Percentiles rank a stretch among this genome's conserved stretches.
phyloP scores from a whole-genome alignment of 1,140 invertebrate genomes.

The Coenobita brevimanus region DNA sequence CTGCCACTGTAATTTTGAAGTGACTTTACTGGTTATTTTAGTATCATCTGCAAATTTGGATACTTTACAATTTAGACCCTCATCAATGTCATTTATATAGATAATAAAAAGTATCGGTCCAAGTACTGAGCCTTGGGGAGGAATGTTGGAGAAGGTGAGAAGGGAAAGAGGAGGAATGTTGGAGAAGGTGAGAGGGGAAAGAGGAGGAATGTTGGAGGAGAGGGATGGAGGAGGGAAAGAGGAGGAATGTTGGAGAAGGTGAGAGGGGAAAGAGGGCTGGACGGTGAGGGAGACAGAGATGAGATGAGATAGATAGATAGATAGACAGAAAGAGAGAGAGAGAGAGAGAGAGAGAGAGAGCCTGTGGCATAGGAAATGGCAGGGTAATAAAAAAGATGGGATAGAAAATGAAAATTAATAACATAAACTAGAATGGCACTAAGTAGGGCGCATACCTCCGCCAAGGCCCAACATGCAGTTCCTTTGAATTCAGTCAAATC shows the following conservation, averaged over 20 bases:
- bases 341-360: conserved; percentile 3
- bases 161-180: background rate
- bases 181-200: background rate
- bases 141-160: background rate
- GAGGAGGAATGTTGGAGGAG: background rate
- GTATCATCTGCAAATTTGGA: too few relatives aligned
- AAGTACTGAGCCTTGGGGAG: too few relatives aligned
- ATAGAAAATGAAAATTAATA: too few relatives aligned
- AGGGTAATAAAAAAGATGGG: background rate
- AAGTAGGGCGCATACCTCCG: too few relatives aligned
- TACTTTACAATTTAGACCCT: too few relatives aligned
- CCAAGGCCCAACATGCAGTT: too few relatives aligned
- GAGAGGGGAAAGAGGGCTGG: background rate
- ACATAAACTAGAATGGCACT: too few relatives aligned
- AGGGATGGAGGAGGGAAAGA: background rate
- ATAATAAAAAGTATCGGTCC: too few relatives aligned
- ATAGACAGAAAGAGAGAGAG: background rate
- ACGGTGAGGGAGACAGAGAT: background rate
- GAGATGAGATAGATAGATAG: background rate
- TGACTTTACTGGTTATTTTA: too few relatives aligned
- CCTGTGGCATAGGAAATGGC: background rate
- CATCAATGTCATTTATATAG: too few relatives aligned
- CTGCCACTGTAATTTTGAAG: too few relatives aligned
- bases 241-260: background rate
- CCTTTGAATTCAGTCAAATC: too few relatives aligned